These are phyloP conservation scores for Macaria notata DNA, from an alignment of 2,888 invertebrate genomes.

Conservation along the genomic window DNA sequence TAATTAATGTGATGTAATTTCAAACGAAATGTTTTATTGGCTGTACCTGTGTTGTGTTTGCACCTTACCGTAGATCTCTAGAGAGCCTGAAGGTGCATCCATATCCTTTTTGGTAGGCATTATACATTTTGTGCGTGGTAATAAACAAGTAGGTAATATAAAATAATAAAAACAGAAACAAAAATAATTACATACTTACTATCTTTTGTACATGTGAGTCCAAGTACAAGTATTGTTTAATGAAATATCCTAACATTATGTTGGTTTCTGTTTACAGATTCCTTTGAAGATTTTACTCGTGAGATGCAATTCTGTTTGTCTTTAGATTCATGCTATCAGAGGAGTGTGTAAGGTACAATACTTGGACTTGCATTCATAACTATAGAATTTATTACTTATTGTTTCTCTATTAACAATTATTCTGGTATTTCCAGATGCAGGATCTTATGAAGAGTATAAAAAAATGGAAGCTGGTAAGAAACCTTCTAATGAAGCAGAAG, in stretches of 20 bases:
- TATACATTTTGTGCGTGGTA: too few relatives aligned
- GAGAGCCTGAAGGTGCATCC: too few relatives aligned
- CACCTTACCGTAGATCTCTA: too few relatives aligned
- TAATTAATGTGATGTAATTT: too few relatives aligned
- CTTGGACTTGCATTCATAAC: conserved; percentile 31
- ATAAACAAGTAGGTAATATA: too few relatives aligned
- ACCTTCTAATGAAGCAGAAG: conserved; percentile 48
- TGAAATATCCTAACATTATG: conserved; percentile 19
- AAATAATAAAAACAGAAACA: too few relatives aligned
- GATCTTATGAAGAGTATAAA: conserved; percentile 87
- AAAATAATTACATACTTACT: too few relatives aligned
- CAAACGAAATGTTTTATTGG: too few relatives aligned
- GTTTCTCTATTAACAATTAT: too few relatives aligned
- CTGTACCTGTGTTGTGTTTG: too few relatives aligned
- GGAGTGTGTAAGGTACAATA: conserved; percentile 45
- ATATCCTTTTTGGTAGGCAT: too few relatives aligned
- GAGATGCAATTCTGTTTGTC: conserved; percentile 45
- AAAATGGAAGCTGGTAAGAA: conserved; percentile 62
- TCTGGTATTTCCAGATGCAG: conserved; percentile 78
- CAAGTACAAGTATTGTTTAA: conserved; percentile 35
- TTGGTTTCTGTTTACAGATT: conserved; percentile 50
- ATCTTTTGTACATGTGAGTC: neutral
- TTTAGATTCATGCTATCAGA: conserved; percentile 35
- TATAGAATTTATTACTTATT: too few relatives aligned
- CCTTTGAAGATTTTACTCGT: conserved; percentile 48